These are phyloP conservation scores for Oegoconia quadripuncta DNA, from an alignment of 2,888 invertebrate genomes.

Conservation along the genomic window DNA sequence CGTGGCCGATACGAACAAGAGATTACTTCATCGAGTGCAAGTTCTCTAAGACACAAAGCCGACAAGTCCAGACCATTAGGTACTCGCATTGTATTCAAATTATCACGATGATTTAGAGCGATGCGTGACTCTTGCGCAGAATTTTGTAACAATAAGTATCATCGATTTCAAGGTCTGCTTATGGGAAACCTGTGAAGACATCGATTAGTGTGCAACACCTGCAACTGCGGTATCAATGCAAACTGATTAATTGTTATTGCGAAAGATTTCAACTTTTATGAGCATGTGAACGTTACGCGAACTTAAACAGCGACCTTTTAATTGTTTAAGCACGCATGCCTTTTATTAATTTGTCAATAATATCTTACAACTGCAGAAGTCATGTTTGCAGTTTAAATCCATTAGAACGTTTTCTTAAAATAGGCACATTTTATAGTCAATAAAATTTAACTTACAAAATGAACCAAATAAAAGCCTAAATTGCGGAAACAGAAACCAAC, in stretches of 20 bases:
- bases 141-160: slow-evolving; percentile 35
- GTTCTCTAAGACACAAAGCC: slow-evolving; percentile 34
- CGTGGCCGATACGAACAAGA: neutral
- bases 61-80: slow-evolving; percentile 38
- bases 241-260: slow-evolving; percentile 1
- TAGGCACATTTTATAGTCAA: no score
- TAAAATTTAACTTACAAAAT: no score
- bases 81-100: slow-evolving; percentile 60
- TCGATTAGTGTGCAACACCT: slow-evolving; percentile 1
- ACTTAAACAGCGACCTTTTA: no score
- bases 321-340: no score
- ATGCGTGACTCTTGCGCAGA: slow-evolving; percentile 35
- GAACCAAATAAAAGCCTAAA: no score
- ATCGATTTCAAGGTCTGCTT: slow-evolving; percentile 22
- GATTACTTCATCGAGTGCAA: slow-evolving; percentile 27
- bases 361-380: no score
- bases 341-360: no score
- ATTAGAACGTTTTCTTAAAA: no score
- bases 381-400: no score
- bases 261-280: no score
- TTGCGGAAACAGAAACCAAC: no score
- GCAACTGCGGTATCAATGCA: neutral
- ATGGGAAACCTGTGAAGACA: slow-evolving; percentile 18
- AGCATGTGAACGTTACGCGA: no score
- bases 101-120: slow-evolving; percentile 45